Conservation (phyloP, 2,888 invertebrate species). For the Patella pellucida region DNA sequence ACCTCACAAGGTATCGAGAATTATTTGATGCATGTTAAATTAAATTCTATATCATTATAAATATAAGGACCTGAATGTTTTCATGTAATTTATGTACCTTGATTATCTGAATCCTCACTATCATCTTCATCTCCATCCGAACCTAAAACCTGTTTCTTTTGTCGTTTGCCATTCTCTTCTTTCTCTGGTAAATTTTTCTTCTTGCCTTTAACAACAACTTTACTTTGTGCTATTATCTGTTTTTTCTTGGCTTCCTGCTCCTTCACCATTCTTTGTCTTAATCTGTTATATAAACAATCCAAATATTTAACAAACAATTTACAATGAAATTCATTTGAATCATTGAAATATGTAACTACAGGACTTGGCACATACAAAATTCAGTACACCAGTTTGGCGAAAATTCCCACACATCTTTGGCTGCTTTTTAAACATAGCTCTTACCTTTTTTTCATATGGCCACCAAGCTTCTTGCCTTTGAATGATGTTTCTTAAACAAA, state of each 20-base stretch:
- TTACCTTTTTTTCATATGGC: constrained; percentile 4
- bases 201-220: constrained; percentile 36
- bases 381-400: too few relatives aligned
- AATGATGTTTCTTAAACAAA: background rate
- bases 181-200: constrained; percentile 81
- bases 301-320: too few relatives aligned
- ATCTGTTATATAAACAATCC: constrained; percentile 16
- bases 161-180: constrained; percentile 79
- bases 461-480: background rate
- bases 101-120: constrained; percentile 7
- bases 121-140: constrained; percentile 15
- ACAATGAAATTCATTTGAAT: too few relatives aligned
- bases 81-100: background rate
- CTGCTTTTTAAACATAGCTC: too few relatives aligned
- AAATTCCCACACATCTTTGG: too few relatives aligned
- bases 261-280: constrained; percentile 26
- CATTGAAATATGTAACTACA: too few relatives aligned
- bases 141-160: constrained; percentile 27
- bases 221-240: constrained; percentile 3
- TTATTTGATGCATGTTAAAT: too few relatives aligned
- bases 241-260: constrained; percentile 20
- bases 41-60: too few relatives aligned
- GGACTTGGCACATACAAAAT: too few relatives aligned
- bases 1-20: too few relatives aligned
- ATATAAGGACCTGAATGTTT: too few relatives aligned